Base-by-base conservation (phyloP, 2,113 vertebrate species). In the Chlorodrepanis virens region DNA sequence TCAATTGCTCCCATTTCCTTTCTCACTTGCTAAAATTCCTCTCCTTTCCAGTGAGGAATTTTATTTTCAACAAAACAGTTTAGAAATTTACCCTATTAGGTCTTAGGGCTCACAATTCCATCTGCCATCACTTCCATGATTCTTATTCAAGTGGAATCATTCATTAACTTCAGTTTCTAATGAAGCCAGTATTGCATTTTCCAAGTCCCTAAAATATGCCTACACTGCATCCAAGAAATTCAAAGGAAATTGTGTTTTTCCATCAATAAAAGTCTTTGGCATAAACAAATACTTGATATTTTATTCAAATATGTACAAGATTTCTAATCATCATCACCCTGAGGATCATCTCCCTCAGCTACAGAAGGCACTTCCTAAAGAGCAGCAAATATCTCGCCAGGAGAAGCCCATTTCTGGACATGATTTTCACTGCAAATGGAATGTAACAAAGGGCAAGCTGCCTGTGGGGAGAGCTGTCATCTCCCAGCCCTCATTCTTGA, bases 341-440 rank as follows among this genome's bases (percentile, higher is more conserved):
- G 84, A 82, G 70, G 61, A 87, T 60, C 27, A 52, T 35, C 15
- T 22, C 17, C 54, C 28, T 17, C 22, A 17, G 54, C 1, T 72
- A 75, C 89, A 88, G 64, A 95, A 93, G 92, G 92, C 96, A 93
- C 88, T 86, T 94, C 12, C 14, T 52, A 10, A 59, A 74, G 49
- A 84, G 45, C 16, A 95, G 50, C 50, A 78, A 31, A 6, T 29
- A 12, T 10, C 40, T 60, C 50, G 18, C 14, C 37, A 64, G 44
- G 28, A 78, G 47, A 53, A 82, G 24, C n/a, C 23, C 24, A 7
- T 88, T 83, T 89, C 79, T 63, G 68, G 69, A n/a, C 18, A 33
- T 0, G 5, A 25, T 75, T 60, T 53, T 54, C 68, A 9, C 39
- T 29, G 69, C 76, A 47, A 4, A 7, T 69, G 70, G 61, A 79